Conservation (phyloP, 1,140 invertebrate species). For the Triops longicaudatus region DNA sequence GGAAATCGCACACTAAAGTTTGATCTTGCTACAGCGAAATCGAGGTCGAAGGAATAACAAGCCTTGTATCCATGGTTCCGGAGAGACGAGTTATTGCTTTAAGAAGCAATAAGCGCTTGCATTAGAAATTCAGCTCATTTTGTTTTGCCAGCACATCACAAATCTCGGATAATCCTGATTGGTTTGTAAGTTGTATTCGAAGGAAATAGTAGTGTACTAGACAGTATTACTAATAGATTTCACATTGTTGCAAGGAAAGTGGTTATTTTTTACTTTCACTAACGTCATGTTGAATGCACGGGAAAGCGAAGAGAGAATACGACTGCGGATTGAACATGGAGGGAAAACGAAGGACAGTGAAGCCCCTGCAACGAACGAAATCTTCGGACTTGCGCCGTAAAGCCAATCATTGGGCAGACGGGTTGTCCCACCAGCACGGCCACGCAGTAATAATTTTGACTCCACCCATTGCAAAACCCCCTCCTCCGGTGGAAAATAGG, state of each 20-base stretch:
- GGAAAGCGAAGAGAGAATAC: background rate
- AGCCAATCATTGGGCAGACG: slow-evolving; percentile 7
- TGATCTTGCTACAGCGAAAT: background rate
- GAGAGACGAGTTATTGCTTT: background rate
- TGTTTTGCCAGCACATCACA: background rate
- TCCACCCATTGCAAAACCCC: too few relatives aligned
- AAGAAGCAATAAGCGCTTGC: background rate
- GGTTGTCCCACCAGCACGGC: background rate
- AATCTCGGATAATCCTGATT: too few relatives aligned
- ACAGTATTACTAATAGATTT: background rate
- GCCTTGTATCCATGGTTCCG: background rate
- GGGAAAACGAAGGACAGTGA: background rate
- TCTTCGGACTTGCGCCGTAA: background rate
- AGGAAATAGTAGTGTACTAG: background rate
- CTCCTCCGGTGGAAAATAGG: background rate
- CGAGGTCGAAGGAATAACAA: background rate
- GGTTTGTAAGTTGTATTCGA: background rate
- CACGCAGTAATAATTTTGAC: background rate
- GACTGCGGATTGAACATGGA: background rate
- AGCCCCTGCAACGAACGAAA: background rate
- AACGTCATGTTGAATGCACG: background rate
- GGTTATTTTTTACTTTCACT: background rate
- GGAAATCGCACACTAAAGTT: background rate
- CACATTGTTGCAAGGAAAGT: background rate
- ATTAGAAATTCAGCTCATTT: background rate